Evolutionary conservation across 2,888 invertebrate species (phyloP), one percentile per base, ranked within the genome.

Genomic region (Zygaena filipendulae): DNA sequence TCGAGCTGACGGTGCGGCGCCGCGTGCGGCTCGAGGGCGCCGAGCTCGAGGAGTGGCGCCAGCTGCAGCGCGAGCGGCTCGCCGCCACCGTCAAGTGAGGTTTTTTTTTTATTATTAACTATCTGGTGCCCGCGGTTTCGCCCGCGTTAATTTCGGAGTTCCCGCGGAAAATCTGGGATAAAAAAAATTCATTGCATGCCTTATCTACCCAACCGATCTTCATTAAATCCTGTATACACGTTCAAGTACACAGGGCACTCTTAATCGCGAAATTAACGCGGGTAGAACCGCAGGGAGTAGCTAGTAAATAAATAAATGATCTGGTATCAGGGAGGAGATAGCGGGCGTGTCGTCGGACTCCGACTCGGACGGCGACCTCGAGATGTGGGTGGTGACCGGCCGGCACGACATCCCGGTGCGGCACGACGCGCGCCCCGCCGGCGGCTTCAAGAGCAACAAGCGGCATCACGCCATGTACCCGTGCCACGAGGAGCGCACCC

Each of bases 401-500:
- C 88, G 91, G 27, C 95, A 97, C 61, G 96, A 97, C 67, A 88
- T 92, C 47, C 90, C 90, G 20, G 92, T 91, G n/a, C 86, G 91
- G 13, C 86, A 87, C 33, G 74, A 86, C 83, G 24, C 85, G 69
- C 43, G 84, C 66, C 50, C 69, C n/a, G 30, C 45, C 1, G 74
- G 74, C 28, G 75, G 66, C 57, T 77, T 77, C 64, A 57, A 85
- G 86, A 44, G 84, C 82, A 42, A 91, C 93, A 29, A 95, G 71
- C 91, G 95, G 30, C 92, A 95, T 48, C 92, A 95, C 64, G 97
- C 97, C 0, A 97, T 98, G 93, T 99, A 92, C 71, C 98, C 97
- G 1, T 92, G 89, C 57, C 86, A 89, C 23, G 97, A 98, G 60
- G 96, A 97, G 35, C 88, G 95, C 56, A 84, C 95, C 13, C 87